A percentile compares a stretch with the other conserved stretches of the same genome.
Evolutionary conservation across 2,113 vertebrate species (phyloP).

Genomic region (Arvicanthis niloticus): DNA sequence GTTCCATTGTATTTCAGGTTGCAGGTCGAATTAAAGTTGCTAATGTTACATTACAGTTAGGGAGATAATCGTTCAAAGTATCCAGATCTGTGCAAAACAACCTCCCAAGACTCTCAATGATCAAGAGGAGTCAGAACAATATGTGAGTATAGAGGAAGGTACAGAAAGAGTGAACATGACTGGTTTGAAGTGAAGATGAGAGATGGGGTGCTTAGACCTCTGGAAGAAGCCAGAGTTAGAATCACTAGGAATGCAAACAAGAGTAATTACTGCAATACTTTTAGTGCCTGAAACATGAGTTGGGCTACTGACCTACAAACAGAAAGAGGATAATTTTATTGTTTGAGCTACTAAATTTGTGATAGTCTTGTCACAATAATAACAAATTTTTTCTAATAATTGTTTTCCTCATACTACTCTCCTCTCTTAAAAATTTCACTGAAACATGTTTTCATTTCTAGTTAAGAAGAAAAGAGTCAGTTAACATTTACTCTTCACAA

Average conservation of each 20-base stretch:
- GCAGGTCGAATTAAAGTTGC: neutral
- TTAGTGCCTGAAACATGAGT: neutral
- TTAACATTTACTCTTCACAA: neutral
- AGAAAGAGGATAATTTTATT: neutral
- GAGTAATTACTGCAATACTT: neutral
- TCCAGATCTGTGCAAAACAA: neutral
- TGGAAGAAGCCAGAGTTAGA: neutral
- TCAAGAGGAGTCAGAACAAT: neutral
- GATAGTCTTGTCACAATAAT: neutral
- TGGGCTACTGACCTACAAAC: neutral
- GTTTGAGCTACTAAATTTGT: neutral
- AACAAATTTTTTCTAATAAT: neutral
- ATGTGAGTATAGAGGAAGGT: neutral
- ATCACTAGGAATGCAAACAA: neutral
- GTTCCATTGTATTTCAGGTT: neutral
- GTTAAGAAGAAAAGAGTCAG: neutral
- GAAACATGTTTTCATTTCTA: neutral
- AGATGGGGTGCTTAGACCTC: neutral
- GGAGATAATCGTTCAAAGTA: neutral
- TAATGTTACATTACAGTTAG: neutral
- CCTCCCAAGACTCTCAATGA: neutral
- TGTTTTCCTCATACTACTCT: neutral
- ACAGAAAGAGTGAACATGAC: neutral
- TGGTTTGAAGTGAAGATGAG: neutral
- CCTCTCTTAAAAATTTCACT: neutral